Evolutionary conservation across 2,113 vertebrate species (phyloP).

Genomic region (Elephantulus edwardii): DNA sequence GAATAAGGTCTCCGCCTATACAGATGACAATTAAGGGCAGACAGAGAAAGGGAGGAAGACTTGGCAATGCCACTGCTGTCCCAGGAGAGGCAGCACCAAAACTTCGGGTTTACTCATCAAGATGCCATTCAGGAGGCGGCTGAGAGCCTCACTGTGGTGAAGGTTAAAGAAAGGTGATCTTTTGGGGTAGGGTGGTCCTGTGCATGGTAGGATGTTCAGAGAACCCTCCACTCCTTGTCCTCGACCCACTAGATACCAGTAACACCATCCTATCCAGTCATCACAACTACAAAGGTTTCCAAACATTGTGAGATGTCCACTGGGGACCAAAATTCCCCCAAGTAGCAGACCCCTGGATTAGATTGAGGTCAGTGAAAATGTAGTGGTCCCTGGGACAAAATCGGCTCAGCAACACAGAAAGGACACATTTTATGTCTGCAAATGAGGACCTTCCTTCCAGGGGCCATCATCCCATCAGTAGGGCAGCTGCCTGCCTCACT

Average conservation of each 20-base stretch:
- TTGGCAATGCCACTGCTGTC: rapidly evolving
- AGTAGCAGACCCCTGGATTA: background rate
- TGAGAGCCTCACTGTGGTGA: background rate
- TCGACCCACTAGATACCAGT: background rate
- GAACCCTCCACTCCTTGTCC: too few species aligned
- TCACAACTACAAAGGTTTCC: background rate
- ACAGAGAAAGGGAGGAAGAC: too few species aligned
- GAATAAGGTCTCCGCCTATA: background rate
- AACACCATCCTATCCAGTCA: background rate
- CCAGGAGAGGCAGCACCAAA: rapidly evolving
- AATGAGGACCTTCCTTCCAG: background rate
- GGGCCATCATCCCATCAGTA: too few species aligned
- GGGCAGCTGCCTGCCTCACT: background rate
- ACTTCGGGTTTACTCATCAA: background rate
- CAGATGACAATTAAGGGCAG: background rate
- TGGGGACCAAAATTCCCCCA: rapidly evolving
- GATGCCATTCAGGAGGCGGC: background rate
- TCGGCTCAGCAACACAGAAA: background rate
- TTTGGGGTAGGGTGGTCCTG: too few species aligned
- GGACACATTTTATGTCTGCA: background rate
- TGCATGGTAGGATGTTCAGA: background rate
- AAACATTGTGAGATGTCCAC: background rate
- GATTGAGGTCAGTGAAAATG: background rate
- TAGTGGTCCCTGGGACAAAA: background rate
- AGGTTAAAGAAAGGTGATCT: too few species aligned